These are phyloP conservation scores for Pristis pectinata DNA, from an alignment of 2,797 vertebrate genomes.

Conservation along the genomic window DNA sequence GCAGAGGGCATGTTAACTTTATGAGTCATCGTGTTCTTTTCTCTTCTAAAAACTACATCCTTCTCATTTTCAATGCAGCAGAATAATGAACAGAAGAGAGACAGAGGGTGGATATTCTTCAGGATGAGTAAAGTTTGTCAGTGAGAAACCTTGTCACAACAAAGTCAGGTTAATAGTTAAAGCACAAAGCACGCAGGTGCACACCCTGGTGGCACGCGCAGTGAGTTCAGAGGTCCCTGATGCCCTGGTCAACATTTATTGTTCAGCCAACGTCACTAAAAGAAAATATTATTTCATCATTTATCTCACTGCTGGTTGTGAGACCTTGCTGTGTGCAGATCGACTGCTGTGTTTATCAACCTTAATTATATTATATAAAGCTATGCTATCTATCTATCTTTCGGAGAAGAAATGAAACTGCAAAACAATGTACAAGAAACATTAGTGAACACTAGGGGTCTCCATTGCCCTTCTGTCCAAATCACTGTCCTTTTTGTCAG, in stretches of 20 bases:
- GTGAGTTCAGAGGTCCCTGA: not conserved
- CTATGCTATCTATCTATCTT: too few species aligned
- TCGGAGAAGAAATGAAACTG: too few species aligned
- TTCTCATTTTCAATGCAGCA: not conserved
- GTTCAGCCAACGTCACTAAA: not conserved
- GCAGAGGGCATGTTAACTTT: not conserved
- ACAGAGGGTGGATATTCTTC: not conserved
- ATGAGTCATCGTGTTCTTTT: not conserved
- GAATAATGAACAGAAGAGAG: not conserved
- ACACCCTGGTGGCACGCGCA: too few species aligned
- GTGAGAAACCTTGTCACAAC: not conserved
- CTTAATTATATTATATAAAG: not conserved
- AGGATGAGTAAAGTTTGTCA: too few species aligned
- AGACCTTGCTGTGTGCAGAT: not conserved
- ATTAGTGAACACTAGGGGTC: constrained; percentile 31
- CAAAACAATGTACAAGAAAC: not conserved
- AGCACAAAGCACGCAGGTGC: not conserved
- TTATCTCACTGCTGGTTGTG: not conserved
- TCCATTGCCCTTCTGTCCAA: not conserved
- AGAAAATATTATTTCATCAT: not conserved
- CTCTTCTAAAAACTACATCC: not conserved
- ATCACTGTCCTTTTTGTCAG: not conserved
- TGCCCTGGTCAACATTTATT: not conserved
- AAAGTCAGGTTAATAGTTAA: not conserved
- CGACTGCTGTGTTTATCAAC: not conserved